Evolutionary conservation across 1,140 invertebrate genomes (phyloP).

Genomic region (Nautilus pompilius): DNA sequence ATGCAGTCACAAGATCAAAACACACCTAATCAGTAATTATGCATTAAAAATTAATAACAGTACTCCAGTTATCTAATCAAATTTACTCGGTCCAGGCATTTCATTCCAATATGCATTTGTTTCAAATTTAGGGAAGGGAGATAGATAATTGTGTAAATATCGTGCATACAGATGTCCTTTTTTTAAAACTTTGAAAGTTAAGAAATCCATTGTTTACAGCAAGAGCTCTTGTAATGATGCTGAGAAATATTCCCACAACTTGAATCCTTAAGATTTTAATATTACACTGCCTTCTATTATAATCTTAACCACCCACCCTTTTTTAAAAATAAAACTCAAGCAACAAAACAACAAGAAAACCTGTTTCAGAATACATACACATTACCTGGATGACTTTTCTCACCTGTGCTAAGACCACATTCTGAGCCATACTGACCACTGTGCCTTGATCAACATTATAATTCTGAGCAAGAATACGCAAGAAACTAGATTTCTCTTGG

Average conservation of each 20-base stretch:
- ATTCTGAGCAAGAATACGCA: conserved; percentile 27
- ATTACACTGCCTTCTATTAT: not conserved
- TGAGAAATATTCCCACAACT: not conserved
- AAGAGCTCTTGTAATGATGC: too few species aligned
- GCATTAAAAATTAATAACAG: too few species aligned
- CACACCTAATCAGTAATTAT: too few species aligned
- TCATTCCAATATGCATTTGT: too few species aligned
- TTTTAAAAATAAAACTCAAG: conserved; percentile 1
- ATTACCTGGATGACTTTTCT: not conserved
- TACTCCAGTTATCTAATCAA: too few species aligned
- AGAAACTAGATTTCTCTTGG: conserved; percentile 25
- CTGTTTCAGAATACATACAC: not conserved
- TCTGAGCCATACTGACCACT: conserved; percentile 25
- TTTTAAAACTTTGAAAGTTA: too few species aligned
- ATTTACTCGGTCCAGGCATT: too few species aligned
- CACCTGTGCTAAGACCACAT: conserved; percentile 29
- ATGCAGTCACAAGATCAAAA: too few species aligned
- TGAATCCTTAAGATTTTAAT: not conserved
- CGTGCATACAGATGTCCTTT: too few species aligned
- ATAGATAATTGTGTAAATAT: too few species aligned
- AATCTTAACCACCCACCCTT: not conserved
- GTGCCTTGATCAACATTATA: conserved; percentile 37
- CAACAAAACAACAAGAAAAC: not conserved
- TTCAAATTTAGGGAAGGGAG: too few species aligned
- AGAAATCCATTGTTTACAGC: too few species aligned